Evolutionary conservation across 2,797 vertebrate species (phyloP), one percentile per base, ranked within the genome.

Genomic region (Peromyscus attwateri): DNA sequence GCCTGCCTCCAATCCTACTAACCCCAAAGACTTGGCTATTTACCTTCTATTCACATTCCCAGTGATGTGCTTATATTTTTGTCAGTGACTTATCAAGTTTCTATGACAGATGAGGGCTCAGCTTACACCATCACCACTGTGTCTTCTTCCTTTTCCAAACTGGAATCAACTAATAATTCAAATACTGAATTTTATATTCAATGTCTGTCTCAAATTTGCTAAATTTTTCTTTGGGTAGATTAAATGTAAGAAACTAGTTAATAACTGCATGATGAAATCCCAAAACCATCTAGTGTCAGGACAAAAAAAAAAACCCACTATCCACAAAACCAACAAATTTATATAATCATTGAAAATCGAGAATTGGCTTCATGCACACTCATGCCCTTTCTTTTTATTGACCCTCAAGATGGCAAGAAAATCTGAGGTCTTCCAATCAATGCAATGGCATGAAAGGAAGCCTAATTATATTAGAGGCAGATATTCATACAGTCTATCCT

Each of bases 151-250:
- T 87, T 27, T 29, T 81, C 76, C 64, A 92, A 82, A 85, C 29
- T 6, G 49, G 34, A 75, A 91, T 40, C 1, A 14, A 90, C 21
- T 83, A 34, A 89, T 57, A 92, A 94, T 55, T 92, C 66, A 95
- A 97, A 81, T 70, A 82, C 1, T 96, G 29, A 88, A 93, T 49
- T 95, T 92, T 91, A 75, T 49, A 66, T 60, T 87, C 46, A 95
- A 83, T 71, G 77, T 92, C 62, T 91, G 1, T 81, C 40, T 82
- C 57, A 87, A 90, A 31, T 37, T 64, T 96, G 43, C 34, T 62
- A 80, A 87, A 23, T 55, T n/a, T 87, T 87, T 95, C 62, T 87
- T 94, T 93, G 62, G 89, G 52, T 60, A 88, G 85, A 80, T 75
- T 82, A 6, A 84, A 95, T 64, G 31, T 71, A 37, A 94, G 66